Conservation (phyloP, 2,113 vertebrate genomes). For the Motacilla alba region DNA sequence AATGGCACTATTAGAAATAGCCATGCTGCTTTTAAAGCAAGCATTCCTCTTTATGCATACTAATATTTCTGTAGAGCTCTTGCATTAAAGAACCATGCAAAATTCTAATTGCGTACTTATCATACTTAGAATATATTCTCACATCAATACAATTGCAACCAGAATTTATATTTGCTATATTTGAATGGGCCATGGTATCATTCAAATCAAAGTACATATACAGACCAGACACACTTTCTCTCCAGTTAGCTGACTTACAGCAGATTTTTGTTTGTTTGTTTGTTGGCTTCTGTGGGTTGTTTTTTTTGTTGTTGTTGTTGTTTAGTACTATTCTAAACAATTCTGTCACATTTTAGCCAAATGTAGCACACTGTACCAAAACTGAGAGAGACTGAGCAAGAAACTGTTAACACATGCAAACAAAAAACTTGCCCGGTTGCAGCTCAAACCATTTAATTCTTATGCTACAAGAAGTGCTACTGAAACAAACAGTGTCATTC, state of each 20-base stretch:
- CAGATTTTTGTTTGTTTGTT: background rate
- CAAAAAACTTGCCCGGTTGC: background rate
- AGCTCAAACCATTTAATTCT: background rate
- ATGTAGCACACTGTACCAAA: background rate
- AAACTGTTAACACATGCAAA: background rate
- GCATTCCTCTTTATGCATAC: background rate
- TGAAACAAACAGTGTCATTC: background rate
- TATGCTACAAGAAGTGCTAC: background rate
- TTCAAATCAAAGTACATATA: background rate
- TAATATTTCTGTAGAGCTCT: background rate
- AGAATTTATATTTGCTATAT: too few species aligned
- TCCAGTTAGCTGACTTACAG: background rate
- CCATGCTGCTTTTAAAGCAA: background rate
- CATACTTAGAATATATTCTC: background rate
- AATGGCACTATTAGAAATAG: background rate
- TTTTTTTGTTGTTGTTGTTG: background rate
- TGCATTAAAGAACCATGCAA: background rate
- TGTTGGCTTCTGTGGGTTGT: background rate
- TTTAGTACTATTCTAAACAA: background rate
- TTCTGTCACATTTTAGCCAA: background rate
- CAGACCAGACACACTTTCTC: background rate
- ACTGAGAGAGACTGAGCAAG: background rate
- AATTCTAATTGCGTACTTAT: background rate
- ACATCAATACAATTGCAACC: background rate
- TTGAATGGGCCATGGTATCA: background rate